Evolutionary conservation across 2,113 vertebrate species (phyloP).

Genomic region (Butastur rufipennis): DNA sequence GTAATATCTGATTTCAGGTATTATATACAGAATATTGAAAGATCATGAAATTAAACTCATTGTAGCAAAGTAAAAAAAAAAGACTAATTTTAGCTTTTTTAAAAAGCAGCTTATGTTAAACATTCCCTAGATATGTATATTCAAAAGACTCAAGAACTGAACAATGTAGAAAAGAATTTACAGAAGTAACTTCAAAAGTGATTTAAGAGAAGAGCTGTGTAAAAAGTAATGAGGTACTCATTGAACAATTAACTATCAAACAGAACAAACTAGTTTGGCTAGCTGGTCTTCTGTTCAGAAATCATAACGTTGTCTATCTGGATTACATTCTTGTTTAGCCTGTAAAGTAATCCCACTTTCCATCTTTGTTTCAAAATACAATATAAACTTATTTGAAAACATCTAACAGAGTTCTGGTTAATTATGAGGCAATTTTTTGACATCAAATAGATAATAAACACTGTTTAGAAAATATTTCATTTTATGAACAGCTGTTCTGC

Average conservation of each 20-base stretch:
- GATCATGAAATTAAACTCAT: background rate
- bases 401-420: constrained; percentile 25
- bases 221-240: background rate
- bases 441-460: constrained; percentile 39
- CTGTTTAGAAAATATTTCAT: constrained; percentile 41
- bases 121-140: background rate
- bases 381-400: constrained; percentile 48
- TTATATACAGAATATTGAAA: background rate
- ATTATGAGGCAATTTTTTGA: constrained; percentile 25
- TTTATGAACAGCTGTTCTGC: constrained; percentile 27
- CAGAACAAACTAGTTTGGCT: constrained; percentile 58
- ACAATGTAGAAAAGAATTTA: background rate
- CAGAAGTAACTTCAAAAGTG: background rate
- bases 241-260: constrained; percentile 39
- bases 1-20: background rate
- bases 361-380: constrained; percentile 56
- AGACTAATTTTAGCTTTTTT: background rate
- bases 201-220: constrained; percentile 11
- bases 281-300: constrained; percentile 49
- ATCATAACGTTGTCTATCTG: constrained; percentile 46
- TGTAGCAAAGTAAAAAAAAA: background rate
- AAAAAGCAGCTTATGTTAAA: background rate
- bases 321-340: constrained; percentile 58
- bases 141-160: background rate
- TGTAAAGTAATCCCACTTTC: constrained; percentile 61